Base-by-base conservation (phyloP, 2,888 invertebrate species). In the Callinectes sapidus region DNA sequence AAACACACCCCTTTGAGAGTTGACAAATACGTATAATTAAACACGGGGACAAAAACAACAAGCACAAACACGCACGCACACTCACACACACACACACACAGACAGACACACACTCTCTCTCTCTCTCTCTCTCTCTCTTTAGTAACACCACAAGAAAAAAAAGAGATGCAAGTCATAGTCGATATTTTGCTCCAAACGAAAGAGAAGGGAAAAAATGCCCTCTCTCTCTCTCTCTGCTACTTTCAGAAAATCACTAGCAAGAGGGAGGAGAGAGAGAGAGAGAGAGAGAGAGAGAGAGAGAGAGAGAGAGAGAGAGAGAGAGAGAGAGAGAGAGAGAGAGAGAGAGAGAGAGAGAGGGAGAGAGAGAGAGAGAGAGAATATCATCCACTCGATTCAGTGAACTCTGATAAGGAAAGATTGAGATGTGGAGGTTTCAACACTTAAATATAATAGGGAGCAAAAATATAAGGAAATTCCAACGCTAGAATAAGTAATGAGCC, bases 231-330 rank as follows among this genome's bases (percentile, higher is more conserved):
- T 18, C 61, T 61, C 61, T 61, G 16, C 18, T 61, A 10, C 61
- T 61, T 61, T 61, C 18, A 61, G 61, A 61, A 61, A 16, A 61
- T 61, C 61, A 61, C 61, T 61, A 18, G 61, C 61, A 61, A 48
- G 3, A 10, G 18, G 16, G 5, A 16, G 10, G 10, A 55, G 61
- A 18, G 61, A 61, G 61, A 18, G 61, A 61, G 61, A 61, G 61
- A 61, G 61, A 61, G 61, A 61, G 61, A 61, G 61, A 61, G 61
- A 61, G 61, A 61, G 61, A 61, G 61, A 61, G 61, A 61, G 61
- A 61, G 61, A 61, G 61, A 61, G 61, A 61, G 61, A 61, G 61
- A 61, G 61, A 55, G 14, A 55, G 14, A 55, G 14, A 55, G 14
- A 55, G 14, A 55, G 14, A 55, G 14, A 55, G 14, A 55, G 14